Base-by-base conservation (phyloP, 1,140 invertebrate genomes). In the Reticulitermes speratus region DNA sequence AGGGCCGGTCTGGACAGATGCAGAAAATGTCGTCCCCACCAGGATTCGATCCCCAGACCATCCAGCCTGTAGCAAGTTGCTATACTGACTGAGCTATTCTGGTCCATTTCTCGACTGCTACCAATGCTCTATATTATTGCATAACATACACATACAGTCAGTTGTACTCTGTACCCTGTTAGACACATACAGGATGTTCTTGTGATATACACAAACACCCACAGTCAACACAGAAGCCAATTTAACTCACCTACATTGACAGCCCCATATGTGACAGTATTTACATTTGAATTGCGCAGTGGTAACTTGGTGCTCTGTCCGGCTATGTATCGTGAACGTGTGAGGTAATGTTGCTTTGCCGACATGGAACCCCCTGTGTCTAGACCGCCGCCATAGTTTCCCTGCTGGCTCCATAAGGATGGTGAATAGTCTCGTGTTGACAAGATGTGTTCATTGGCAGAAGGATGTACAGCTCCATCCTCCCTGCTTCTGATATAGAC, bases 311-410 rank as follows among this genome's bases (percentile, higher is more conserved):
- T 88, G 87, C 87, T 92, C 87, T 92, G 91, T 69, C 92, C 94
- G 85, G 93, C 91, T 75, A 94, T 90, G 86, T 95, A 95, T 88
- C 94, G 90, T 86, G 92, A 92, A 89, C 93, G 92, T 16, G 90
- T 90, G 25, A 94, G 87, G 88, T 94, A 95, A 88, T 94, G 93
- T 86, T 95, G 93, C 87, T 94, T 95, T 1, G 92, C 90, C 87
- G 92, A 92, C 88, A 93, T 89, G 87, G 91, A 89, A 87, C 89
- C 88, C 88, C 89, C 48, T 87, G 87, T 88, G 87, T 91, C 88
- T 1, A 55, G 2, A 30, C 30, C 81, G n/a, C 85, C 81, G 30
- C 55, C 32, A 86, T 59, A 48, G 16, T 55, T 59, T 30, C 30
- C 84, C 25, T 45, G 83, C 83, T n/a, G 83, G 83, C 83, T 45